Percentiles rank a stretch among this genome's conserved stretches.
Evolutionary conservation across 2,113 vertebrate genomes (phyloP).

Genomic region (Athene cunicularia): DNA sequence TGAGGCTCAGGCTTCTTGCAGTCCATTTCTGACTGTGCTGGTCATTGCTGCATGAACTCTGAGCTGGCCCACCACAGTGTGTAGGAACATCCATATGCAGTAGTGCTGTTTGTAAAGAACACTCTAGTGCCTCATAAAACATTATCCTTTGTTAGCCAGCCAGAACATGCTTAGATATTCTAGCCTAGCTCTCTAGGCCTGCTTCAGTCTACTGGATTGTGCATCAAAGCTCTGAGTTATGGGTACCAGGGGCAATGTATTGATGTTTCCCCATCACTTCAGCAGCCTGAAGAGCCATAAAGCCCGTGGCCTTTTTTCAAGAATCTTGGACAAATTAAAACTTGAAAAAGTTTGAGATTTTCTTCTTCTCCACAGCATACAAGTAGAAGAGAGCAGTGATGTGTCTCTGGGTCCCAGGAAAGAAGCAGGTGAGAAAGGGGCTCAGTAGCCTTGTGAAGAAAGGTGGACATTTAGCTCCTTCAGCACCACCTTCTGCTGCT

Average conservation of each 20-base stretch:
- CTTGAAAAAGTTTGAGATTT: neutral
- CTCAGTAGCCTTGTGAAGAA: neutral
- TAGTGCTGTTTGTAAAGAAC: neutral
- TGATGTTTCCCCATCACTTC: neutral
- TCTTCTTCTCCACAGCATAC: neutral
- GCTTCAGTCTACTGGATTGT: neutral
- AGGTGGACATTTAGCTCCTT: neutral
- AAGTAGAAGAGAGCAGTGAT: neutral
- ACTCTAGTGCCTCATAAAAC: neutral
- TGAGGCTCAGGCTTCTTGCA: neutral
- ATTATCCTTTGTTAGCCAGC: neutral
- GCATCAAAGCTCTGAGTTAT: neutral
- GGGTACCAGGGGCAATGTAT: fast-evolving
- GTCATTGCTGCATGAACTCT: neutral
- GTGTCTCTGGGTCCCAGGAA: neutral
- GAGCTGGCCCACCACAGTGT: neutral
- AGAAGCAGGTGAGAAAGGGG: neutral
- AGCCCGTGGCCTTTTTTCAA: neutral
- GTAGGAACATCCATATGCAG: neutral
- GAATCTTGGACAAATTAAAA: neutral
- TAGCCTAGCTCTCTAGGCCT: neutral
- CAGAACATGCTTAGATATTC: neutral
- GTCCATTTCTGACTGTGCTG: neutral
- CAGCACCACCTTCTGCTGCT: neutral
- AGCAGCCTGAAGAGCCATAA: neutral